A percentile compares a stretch with the other conserved stretches of the same genome.
Conservation (phyloP, 2,797 vertebrate genomes). For the Channallabes apus region DNA sequence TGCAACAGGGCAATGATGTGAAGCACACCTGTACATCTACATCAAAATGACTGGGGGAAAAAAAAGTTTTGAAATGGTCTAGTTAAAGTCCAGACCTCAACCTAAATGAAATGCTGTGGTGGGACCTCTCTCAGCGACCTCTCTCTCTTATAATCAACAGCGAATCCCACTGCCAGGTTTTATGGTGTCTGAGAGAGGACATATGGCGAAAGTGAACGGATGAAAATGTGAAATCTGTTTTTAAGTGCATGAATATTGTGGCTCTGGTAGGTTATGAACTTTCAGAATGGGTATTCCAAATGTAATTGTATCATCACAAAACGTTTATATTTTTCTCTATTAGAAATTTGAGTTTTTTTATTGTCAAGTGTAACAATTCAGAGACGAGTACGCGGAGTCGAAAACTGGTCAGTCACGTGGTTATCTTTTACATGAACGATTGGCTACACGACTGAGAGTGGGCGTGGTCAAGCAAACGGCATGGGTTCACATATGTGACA, state of each 20-base stretch:
- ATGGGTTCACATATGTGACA: constrained; percentile 92
- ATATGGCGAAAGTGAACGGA: too few relatives aligned
- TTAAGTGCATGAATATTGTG: background rate
- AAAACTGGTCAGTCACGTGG: constrained; percentile 73
- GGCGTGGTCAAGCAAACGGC: constrained; percentile 84
- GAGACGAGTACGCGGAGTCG: background rate
- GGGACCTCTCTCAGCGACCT: too few relatives aligned
- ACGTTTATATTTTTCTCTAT: background rate
- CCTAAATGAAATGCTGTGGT: too few relatives aligned
- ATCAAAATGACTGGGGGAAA: too few relatives aligned
- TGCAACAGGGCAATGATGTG: too few relatives aligned
- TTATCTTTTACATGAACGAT: constrained; percentile 43
- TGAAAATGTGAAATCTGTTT: too few relatives aligned
- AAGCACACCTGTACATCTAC: too few relatives aligned
- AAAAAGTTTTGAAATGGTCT: too few relatives aligned
- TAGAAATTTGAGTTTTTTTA: background rate
- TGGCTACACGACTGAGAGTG: constrained; percentile 59
- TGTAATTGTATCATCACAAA: background rate
- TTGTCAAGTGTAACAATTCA: background rate
- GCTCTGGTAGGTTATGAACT: background rate
- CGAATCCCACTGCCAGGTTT: too few relatives aligned
- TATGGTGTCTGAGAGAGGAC: too few relatives aligned
- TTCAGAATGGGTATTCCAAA: background rate
- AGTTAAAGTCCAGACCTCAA: too few relatives aligned
- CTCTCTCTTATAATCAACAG: too few relatives aligned